Base-by-base conservation (phyloP, 2,888 invertebrate species). In the Danaus chrysippus region DNA sequence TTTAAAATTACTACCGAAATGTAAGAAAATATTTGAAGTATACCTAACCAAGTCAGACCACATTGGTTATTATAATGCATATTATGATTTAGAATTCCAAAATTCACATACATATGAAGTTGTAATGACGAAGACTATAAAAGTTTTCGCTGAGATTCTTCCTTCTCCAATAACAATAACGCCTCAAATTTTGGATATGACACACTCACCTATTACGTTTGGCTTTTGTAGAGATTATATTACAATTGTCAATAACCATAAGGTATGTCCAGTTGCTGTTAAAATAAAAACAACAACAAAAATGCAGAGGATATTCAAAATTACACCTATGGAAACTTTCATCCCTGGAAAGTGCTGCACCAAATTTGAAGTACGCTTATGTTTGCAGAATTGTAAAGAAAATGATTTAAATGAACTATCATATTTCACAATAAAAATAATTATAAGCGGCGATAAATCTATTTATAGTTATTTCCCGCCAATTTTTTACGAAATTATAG, bases 341-440 rank as follows among this genome's bases (percentile, higher is more conserved):
- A 66, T 90, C n/a, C 73, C 74, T 34, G 58, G 76, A 54, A 61
- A 54, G 52, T 73, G 79, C 1, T 75, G 67, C 42, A 69, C 74
- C 1, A 57, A 65, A 12, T 82, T 87, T 68, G 10, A 63, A 44
- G 79, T 89, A 1, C 76, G 60, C 49, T 70, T 78, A 43, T 88
- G 84, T 71, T 78, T 81, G 68, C 74, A 73, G 19, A 65, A 71
- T 11, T 42, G 66, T 15, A 49, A 58, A 11, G 54, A 58, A 17
- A 60, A 68, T 23, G 69, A 71, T 44, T 58, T 61, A 0, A 74
- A 84, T 5, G 77, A 84, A 54, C 75, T 80, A 13, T 82, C 74
- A 41, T 79, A 84, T 76, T 84, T 87, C 68, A 86, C 84, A 3
- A 70, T 88, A 41, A 83, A 89, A 78, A 80, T 89, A 59, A 69